These are phyloP conservation scores for Oenanthe oenanthe DNA, from an alignment of 2,113 vertebrate species.

Conservation along the genomic window DNA sequence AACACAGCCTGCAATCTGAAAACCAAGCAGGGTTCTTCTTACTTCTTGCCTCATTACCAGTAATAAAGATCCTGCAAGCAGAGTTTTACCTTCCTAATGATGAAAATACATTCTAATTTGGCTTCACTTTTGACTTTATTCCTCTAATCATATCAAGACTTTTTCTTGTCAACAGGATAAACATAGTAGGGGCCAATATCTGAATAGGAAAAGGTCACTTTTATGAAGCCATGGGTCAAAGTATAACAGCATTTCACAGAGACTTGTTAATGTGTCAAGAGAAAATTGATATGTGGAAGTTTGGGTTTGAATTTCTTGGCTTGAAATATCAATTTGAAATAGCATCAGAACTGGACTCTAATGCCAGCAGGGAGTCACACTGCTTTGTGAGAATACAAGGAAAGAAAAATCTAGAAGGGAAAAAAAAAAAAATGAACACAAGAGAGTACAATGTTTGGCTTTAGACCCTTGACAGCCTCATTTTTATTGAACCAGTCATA, in stretches of 20 bases:
- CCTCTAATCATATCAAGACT: not conserved
- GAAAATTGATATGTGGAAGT: not conserved
- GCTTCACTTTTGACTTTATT: constrained; percentile 2
- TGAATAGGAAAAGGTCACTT: not conserved
- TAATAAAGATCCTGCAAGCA: constrained; percentile 27
- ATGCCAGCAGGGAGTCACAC: not conserved
- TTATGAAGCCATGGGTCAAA: not conserved
- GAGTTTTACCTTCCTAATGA: constrained; percentile 16
- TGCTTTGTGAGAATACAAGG: not conserved
- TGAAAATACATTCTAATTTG: constrained; percentile 26
- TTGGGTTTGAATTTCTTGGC: not conserved
- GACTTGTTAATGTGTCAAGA: constrained; percentile 20
- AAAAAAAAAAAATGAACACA: not conserved
- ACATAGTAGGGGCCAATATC: not conserved
- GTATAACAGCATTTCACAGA: not conserved
- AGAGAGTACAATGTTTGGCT: not conserved
- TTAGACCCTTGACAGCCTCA: not conserved
- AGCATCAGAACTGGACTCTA: not conserved
- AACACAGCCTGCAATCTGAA: constrained; percentile 29
- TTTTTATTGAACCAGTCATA: constrained; percentile 9
- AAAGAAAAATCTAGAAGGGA: constrained; percentile 5
- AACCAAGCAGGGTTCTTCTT: not conserved
- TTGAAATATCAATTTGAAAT: constrained; percentile 3
- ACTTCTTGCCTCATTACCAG: constrained; percentile 19
- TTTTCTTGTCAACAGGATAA: constrained; percentile 12